Percentiles rank a stretch among this genome's conserved stretches.
phyloP scores from a whole-genome alignment of 2,113 vertebrate genomes.

The Gobio gobio region DNA sequence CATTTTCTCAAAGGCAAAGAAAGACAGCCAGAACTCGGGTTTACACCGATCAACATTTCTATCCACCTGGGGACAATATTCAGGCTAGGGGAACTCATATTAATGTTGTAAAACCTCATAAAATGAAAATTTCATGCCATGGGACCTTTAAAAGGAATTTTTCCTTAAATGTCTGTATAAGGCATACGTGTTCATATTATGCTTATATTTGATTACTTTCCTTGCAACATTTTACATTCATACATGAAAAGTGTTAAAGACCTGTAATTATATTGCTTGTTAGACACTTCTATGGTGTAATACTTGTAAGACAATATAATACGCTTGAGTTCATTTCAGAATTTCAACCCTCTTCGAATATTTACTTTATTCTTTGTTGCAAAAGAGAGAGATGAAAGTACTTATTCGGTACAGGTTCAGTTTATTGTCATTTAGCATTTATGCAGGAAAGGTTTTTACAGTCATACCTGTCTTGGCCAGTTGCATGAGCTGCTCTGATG shows the following conservation, averaged over 20 bases:
- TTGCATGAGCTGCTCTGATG: slow-evolving; percentile 96
- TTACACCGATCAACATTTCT: too few relatives aligned
- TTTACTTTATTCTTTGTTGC: not conserved
- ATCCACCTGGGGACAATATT: too few relatives aligned
- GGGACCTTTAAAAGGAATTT: too few relatives aligned
- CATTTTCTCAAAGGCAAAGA: too few relatives aligned
- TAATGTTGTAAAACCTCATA: too few relatives aligned
- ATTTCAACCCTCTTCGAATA: too few relatives aligned
- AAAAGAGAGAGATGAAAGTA: not conserved
- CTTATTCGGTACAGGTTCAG: not conserved
- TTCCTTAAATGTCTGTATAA: not conserved
- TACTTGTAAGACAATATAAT: not conserved
- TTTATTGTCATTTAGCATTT: not conserved
- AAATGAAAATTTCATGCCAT: too few relatives aligned
- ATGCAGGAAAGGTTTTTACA: not conserved
- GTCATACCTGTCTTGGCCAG: slow-evolving; percentile 91
- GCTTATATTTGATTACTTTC: not conserved
- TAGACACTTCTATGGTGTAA: not conserved
- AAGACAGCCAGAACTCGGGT: too few relatives aligned
- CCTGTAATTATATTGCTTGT: not conserved
- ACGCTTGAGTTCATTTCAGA: not conserved
- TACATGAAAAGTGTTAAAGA: not conserved
- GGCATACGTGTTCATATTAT: not conserved
- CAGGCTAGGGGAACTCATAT: too few relatives aligned
- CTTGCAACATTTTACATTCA: not conserved